A percentile compares a stretch with the other conserved stretches of the same genome.
These are phyloP conservation scores for Ariolimax columbianus DNA, from an alignment of 2,888 invertebrate species.

Conservation along the genomic window DNA sequence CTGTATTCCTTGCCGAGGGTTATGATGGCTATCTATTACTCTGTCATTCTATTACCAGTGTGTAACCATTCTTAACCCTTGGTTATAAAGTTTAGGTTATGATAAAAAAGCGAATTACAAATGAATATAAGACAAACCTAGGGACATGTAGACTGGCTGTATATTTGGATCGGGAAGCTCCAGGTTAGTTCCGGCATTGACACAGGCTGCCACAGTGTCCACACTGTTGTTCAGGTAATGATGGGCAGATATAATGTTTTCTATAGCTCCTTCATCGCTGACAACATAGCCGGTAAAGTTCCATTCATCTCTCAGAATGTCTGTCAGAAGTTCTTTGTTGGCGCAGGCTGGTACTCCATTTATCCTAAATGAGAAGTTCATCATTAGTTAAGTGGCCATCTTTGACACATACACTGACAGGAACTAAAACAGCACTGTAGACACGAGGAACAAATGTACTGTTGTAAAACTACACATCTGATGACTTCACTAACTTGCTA, in stretches of 20 bases:
- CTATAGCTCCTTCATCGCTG: slow-evolving; percentile 74
- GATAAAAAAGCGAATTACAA: background rate
- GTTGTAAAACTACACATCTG: background rate
- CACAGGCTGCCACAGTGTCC: slow-evolving; percentile 65
- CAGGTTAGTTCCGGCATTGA: slow-evolving; percentile 70
- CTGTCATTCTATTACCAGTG: no score
- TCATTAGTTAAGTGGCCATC: background rate
- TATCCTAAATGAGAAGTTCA: slow-evolving; percentile 58
- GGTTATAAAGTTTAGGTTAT: background rate
- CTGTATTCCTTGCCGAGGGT: no score
- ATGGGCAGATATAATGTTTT: slow-evolving; percentile 66
- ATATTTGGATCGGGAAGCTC: slow-evolving; percentile 59
- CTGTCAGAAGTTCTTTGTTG: slow-evolving; percentile 70
- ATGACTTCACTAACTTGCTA: slow-evolving; percentile 65
- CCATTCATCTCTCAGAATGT: slow-evolving; percentile 72
- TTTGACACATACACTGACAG: background rate
- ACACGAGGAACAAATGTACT: background rate
- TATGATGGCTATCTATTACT: no score
- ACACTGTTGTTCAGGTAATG: slow-evolving; percentile 66
- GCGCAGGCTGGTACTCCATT: slow-evolving; percentile 77
- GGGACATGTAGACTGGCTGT: slow-evolving; percentile 34
- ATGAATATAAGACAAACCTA: slow-evolving; percentile 35
- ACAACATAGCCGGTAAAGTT: slow-evolving; percentile 74
- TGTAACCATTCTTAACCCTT: no score
- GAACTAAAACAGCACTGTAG: background rate